These are phyloP conservation scores for Zaprionus inermis DNA, from an alignment of 1,140 invertebrate genomes.

Conservation along the genomic window DNA sequence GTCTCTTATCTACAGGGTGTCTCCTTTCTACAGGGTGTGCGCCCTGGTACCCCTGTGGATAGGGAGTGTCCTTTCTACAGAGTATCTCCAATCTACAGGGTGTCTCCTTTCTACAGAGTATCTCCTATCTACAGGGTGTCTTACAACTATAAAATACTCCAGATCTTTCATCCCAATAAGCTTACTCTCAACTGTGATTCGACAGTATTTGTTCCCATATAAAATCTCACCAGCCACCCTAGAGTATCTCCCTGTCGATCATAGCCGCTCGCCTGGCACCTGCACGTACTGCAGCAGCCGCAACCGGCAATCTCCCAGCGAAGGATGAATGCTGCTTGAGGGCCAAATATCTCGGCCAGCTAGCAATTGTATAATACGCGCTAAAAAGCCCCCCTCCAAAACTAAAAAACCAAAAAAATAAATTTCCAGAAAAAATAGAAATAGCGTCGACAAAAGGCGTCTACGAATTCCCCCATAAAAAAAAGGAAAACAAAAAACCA, in stretches of 20 bases:
- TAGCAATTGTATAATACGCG: constrained; percentile 55
- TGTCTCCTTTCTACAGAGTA: too few relatives aligned
- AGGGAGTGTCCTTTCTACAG: too few relatives aligned
- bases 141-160: too few relatives aligned
- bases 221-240: too few relatives aligned
- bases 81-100: background rate
- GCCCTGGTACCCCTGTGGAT: too few relatives aligned
- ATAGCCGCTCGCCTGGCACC: background rate
- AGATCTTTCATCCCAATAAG: too few relatives aligned
- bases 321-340: constrained; percentile 25
- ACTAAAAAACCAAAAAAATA: background rate
- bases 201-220: too few relatives aligned
- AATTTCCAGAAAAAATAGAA: constrained; percentile 28
- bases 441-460: constrained; percentile 5
- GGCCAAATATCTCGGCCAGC: constrained; percentile 4
- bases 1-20: too few relatives aligned
- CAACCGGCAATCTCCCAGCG: background rate
- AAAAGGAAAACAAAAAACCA: background rate
- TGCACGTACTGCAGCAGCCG: background rate
- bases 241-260: too few relatives aligned
- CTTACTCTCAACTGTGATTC: too few relatives aligned
- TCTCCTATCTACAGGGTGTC: too few relatives aligned
- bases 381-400: constrained; percentile 23
- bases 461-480: constrained; percentile 6
- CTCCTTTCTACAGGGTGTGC: too few relatives aligned